Evolutionary conservation across 2,113 vertebrate genomes (phyloP), one percentile per base, ranked within the genome.

Genomic region (Crypturellus undulatus): DNA sequence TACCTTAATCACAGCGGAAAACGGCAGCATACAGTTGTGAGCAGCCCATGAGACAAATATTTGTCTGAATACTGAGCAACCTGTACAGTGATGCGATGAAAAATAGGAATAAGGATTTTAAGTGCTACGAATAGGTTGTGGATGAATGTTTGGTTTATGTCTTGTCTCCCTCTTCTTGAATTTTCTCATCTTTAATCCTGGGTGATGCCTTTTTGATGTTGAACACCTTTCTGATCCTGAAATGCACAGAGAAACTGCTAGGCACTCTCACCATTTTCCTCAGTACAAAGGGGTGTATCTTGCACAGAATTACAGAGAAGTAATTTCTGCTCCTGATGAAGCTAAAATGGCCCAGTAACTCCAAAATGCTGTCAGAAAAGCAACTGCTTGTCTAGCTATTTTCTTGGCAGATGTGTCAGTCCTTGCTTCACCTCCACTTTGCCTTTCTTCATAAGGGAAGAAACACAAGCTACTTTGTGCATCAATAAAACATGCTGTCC

Each of bases 21-120:
- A 49, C 47, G 59, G 17, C 59, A 87, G 21, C 0, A 1, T 30
- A 59, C 0, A 6, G 0, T n/a, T 24, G 24, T 28, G 38, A 87
- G 22, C 16, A 76, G 28, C 2, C 0, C 0, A 0, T 62, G 40
- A 92, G 72, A 52, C 28, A 52, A 70, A 71, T 9, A 5, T 18
- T 32, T 47, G 16, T 65, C 21, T 54, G 42, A 75, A 70, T 63
- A 81, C 2, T 1, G 0, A 72, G 58, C 2, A 92, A 17, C 2
- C 68, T 51, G 47, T 36, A 36, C 22, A 70, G 16, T 36, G 2
- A 21, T 12, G 42, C 10, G 8, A 36, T 32, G 86, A 79, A 90
- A 91, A 47, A 8, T 32, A 79, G 21, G 47, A 71, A 54, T 18
- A 64, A 80, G 13, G 58, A 34, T 34, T 45, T 51, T 32, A 79